Evolutionary conservation across 1,140 invertebrate species (phyloP).

Genomic region (Drosophila takahashii): DNA sequence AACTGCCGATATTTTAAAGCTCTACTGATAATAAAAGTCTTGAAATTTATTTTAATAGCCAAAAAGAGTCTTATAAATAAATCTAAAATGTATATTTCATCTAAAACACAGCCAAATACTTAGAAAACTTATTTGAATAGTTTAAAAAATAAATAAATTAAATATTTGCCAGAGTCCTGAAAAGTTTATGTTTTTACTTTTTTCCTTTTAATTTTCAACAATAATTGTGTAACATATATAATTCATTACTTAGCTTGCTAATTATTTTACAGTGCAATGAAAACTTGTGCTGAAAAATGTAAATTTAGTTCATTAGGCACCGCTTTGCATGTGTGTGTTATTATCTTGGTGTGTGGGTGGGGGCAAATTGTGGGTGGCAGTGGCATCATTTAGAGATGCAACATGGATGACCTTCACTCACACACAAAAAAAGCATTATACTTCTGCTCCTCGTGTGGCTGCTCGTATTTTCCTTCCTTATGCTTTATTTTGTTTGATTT

Average conservation of each 20-base stretch:
- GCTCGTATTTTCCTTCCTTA: conserved; percentile 2
- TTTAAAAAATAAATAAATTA: no score
- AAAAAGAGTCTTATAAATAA: no score
- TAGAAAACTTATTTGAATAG: no score
- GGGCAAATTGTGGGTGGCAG: background rate
- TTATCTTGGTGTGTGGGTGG: conserved; percentile 1
- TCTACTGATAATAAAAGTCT: no score
- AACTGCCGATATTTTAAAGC: background rate
- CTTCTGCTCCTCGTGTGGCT: conserved; percentile 1
- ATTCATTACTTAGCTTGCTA: background rate
- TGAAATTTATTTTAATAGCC: no score
- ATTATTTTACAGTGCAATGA: background rate
- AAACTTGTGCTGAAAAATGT: conserved; percentile 40
- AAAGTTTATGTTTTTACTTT: no score
- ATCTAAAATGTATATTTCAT: no score
- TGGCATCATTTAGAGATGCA: conserved; percentile 52
- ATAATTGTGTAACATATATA: background rate
- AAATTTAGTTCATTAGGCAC: conserved; percentile 76
- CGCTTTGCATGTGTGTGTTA: conserved; percentile 12
- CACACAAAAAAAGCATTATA: conserved; percentile 5
- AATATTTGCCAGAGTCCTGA: no score
- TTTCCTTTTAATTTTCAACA: background rate
- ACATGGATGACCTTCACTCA: conserved; percentile 45
- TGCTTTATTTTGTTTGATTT: conserved; percentile 43
- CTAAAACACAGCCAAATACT: no score